Conservation (phyloP, 2,888 invertebrate species). For the Athripsodes cinereus region DNA sequence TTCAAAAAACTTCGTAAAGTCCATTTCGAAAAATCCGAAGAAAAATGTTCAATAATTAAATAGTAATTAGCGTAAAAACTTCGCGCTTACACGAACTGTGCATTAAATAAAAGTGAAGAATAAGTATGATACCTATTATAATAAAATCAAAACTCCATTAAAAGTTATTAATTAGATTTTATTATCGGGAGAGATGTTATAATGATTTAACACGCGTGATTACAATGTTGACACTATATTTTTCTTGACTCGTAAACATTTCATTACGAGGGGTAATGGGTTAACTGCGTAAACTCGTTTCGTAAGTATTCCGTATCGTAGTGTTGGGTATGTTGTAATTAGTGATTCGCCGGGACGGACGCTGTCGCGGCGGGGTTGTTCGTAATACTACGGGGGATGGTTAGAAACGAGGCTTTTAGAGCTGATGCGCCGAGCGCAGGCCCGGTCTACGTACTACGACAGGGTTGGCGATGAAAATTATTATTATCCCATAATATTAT, state of each 20-base stretch:
- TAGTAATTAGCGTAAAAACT: not conserved
- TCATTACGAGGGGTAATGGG: not conserved
- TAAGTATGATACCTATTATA: too few species aligned
- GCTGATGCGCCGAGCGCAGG: slow-evolving; percentile 18
- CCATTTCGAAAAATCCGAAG: not conserved
- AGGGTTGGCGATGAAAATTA: slow-evolving; percentile 7
- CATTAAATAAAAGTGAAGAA: too few species aligned
- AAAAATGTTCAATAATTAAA: not conserved
- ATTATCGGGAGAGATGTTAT: too few species aligned
- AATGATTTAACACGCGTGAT: too few species aligned
- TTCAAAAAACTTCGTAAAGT: not conserved
- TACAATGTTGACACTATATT: too few species aligned
- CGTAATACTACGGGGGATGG: slow-evolving; percentile 20
- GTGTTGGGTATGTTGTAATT: not conserved
- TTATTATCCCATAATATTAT: not conserved
- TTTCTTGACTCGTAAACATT: too few species aligned
- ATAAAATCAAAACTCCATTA: too few species aligned
- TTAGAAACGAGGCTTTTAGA: slow-evolving; percentile 10
- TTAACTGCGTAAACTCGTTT: not conserved
- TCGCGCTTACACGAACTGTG: not conserved
- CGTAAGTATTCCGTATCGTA: not conserved
- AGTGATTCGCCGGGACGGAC: slow-evolving; percentile 1
- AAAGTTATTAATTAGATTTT: too few species aligned
- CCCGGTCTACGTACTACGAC: slow-evolving; percentile 10
- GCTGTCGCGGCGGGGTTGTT: slow-evolving; percentile 20